These are phyloP conservation scores for Phengaris arion DNA, from an alignment of 2,888 invertebrate species.

Conservation along the genomic window DNA sequence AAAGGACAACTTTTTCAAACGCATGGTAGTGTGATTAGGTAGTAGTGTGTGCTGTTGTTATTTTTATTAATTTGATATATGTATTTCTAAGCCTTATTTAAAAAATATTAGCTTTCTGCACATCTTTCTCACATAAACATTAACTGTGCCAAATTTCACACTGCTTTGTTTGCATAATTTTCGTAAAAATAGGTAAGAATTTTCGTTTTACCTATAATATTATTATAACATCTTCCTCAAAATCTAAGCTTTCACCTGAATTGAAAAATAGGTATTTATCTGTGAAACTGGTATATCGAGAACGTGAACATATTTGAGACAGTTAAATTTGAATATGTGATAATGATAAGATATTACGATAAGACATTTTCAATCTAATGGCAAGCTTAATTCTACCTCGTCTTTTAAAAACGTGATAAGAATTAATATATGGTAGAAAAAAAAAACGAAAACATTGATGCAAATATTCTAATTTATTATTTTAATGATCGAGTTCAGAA, in stretches of 20 bases:
- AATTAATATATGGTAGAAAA: background rate
- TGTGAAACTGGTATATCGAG: background rate
- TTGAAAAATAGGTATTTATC: background rate
- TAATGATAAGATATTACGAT: background rate
- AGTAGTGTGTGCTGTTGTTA: too few species aligned
- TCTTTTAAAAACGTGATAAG: background rate
- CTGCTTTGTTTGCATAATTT: too few species aligned
- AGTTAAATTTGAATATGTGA: slow-evolving; percentile 3
- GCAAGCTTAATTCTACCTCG: background rate
- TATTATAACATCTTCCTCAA: background rate
- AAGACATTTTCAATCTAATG: background rate
- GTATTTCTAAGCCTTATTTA: too few species aligned
- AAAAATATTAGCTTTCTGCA: too few species aligned
- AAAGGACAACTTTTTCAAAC: too few species aligned
- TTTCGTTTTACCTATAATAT: too few species aligned
- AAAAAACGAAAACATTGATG: background rate
- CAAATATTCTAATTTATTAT: background rate
- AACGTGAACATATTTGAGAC: background rate
- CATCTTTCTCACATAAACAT: too few species aligned
- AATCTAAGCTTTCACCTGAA: background rate
- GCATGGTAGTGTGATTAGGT: too few species aligned
- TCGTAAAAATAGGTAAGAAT: too few species aligned
- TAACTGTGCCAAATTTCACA: too few species aligned
- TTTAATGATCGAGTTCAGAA: slow-evolving; percentile 4
- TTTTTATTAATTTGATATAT: too few species aligned